Conservation (phyloP, 2,888 invertebrate genomes). For the Schizaphis graminum region DNA sequence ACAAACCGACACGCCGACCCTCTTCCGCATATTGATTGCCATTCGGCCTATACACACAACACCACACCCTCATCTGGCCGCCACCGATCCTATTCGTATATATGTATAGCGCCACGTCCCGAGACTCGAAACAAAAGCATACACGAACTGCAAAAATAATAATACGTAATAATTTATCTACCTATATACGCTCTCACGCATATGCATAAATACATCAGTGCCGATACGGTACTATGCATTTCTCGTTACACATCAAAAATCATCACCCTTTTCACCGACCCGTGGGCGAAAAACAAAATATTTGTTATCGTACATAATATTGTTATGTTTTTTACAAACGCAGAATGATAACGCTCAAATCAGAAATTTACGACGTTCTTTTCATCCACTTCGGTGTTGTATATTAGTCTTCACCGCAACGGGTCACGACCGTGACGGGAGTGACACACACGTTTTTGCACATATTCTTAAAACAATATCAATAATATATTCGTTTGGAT, state of each 20-base stretch:
- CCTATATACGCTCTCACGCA: neutral
- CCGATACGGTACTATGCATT: neutral
- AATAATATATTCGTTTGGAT: neutral
- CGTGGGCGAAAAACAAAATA: neutral
- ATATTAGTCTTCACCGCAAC: no score
- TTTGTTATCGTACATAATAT: neutral
- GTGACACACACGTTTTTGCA: neutral
- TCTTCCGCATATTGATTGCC: conserved; percentile 52
- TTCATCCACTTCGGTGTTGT: neutral
- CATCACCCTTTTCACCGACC: no score
- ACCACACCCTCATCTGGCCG: neutral
- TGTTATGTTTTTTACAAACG: neutral
- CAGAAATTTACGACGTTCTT: neutral
- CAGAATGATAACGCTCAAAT: neutral
- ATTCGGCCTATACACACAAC: conserved; percentile 17
- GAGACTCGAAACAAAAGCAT: conserved; percentile 42
- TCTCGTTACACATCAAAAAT: conserved; percentile 1
- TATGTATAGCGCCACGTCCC: neutral
- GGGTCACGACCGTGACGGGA: no score
- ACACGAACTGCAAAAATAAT: conserved; percentile 50
- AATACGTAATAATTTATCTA: neutral
- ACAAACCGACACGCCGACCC: neutral
- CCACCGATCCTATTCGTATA: neutral
- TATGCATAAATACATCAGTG: neutral
- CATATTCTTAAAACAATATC: neutral